Conservation (phyloP, 92 coral and sea anemone genomes). For the Montipora capitata region DNA sequence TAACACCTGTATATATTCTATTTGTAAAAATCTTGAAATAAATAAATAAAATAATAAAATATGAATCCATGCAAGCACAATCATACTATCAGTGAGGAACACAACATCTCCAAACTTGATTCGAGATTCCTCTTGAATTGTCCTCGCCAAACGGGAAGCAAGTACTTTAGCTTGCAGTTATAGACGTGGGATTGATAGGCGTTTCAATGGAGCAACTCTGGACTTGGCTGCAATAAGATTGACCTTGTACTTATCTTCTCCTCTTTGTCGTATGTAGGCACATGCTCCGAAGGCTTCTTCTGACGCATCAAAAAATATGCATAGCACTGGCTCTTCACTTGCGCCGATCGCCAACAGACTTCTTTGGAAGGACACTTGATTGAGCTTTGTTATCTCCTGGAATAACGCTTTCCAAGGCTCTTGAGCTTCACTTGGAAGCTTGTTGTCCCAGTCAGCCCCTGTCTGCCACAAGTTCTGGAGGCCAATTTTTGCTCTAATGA, state of each 20-base stretch:
- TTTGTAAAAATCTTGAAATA: too few species aligned
- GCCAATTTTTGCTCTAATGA: neutral
- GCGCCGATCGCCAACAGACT: slow-evolving; percentile 45
- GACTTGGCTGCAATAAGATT: slow-evolving; percentile 68
- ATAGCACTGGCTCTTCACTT: slow-evolving; percentile 38
- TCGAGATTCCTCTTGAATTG: slow-evolving; percentile 44
- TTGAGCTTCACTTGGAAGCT: slow-evolving; percentile 26
- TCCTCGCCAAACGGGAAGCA: slow-evolving; percentile 38
- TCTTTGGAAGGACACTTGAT: slow-evolving; percentile 43
- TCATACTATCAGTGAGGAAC: slow-evolving; percentile 55
- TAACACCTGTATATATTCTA: too few species aligned
- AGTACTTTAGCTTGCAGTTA: slow-evolving; percentile 42
- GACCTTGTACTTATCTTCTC: slow-evolving; percentile 36
- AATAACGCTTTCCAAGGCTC: slow-evolving; percentile 55
- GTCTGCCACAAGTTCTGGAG: slow-evolving; percentile 53
- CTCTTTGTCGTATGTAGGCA: slow-evolving; percentile 41
- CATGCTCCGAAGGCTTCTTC: slow-evolving; percentile 65
- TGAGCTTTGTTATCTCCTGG: slow-evolving; percentile 54
- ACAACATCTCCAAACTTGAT: slow-evolving; percentile 5
- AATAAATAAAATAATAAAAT: too few species aligned
- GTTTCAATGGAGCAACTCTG: slow-evolving; percentile 41
- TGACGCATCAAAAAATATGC: slow-evolving; percentile 59
- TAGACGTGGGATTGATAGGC: slow-evolving; percentile 51
- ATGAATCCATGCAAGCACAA: slow-evolving; percentile 61
- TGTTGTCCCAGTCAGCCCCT: slow-evolving; percentile 41